These are phyloP conservation scores for Hippocampus barbouri DNA, from an alignment of 2,113 vertebrate species.

Conservation along the genomic window DNA sequence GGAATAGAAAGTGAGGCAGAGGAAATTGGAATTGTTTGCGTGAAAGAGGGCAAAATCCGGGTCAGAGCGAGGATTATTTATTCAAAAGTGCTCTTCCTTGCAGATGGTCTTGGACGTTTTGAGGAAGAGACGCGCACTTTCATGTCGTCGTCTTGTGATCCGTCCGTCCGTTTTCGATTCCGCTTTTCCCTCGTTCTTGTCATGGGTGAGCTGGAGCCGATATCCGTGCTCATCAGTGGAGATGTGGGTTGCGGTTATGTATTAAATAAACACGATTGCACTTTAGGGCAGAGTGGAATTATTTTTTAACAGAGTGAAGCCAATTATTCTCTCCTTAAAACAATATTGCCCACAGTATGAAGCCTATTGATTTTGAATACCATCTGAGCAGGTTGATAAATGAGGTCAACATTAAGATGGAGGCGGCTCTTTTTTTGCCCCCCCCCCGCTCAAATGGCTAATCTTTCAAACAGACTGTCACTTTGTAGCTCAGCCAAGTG, in stretches of 20 bases:
- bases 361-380: background rate
- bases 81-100: constrained; percentile 17
- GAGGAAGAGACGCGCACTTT: background rate
- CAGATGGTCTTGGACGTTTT: background rate
- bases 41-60: constrained; percentile 55
- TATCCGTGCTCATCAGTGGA: background rate
- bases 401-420: background rate
- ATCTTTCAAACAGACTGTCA: constrained; percentile 16
- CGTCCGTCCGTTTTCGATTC: background rate
- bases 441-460: background rate
- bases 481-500: constrained; percentile 8
- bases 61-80: constrained; percentile 52
- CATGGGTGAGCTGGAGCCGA: too few species aligned
- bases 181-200: too few species aligned
- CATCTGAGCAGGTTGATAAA: background rate
- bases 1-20: constrained; percentile 28
- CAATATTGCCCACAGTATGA: background rate
- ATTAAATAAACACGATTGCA: background rate
- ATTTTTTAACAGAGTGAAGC: background rate
- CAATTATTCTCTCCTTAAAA: background rate
- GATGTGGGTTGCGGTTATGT: background rate
- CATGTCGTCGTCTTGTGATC: background rate
- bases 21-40: constrained; percentile 50
- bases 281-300: background rate
- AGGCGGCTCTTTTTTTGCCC: background rate